phyloP scores from a whole-genome alignment of 1,140 invertebrate species.

The Drosophila rhopaloa region DNA sequence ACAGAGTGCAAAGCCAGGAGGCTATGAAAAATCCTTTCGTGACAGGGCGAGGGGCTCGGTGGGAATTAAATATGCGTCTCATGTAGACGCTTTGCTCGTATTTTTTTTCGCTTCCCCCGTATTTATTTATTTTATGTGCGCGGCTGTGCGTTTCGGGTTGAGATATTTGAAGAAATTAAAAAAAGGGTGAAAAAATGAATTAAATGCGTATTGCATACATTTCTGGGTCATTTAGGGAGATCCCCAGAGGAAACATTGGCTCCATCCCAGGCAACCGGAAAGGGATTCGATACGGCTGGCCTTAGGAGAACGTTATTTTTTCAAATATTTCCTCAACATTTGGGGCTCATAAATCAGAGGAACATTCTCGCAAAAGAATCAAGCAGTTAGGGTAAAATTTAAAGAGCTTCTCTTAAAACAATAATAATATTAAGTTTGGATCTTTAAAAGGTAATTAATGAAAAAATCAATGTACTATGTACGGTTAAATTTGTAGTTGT shows the following conservation, averaged over 20 bases:
- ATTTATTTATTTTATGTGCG: constrained; percentile 78
- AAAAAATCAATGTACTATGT: too few species aligned
- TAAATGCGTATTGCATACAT: constrained; percentile 61
- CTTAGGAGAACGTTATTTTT: background rate
- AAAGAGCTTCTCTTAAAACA: background rate
- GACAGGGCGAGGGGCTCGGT: constrained; percentile 17
- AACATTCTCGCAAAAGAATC: background rate
- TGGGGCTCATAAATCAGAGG: constrained; percentile 9
- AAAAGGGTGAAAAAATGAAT: constrained; percentile 42
- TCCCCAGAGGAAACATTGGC: constrained; percentile 30
- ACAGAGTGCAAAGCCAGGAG: constrained; percentile 31
- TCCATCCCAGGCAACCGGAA: background rate
- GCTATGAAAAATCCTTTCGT: constrained; percentile 75
- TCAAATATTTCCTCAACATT: background rate
- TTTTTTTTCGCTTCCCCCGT: constrained; percentile 23
- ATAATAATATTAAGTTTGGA: background rate
- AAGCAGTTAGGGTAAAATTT: background rate
- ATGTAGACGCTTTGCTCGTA: constrained; percentile 58
- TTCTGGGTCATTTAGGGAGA: constrained; percentile 54
- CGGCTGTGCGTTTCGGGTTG: constrained; percentile 58
- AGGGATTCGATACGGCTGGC: constrained; percentile 22
- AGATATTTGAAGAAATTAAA: constrained; percentile 71
- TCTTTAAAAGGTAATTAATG: too few species aligned
- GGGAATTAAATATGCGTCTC: constrained; percentile 78
- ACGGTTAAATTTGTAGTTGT: too few species aligned